Percentiles rank a stretch among this genome's conserved stretches.
Conservation (phyloP, 2,888 invertebrate genomes). For the Petrophora chlorosata region DNA sequence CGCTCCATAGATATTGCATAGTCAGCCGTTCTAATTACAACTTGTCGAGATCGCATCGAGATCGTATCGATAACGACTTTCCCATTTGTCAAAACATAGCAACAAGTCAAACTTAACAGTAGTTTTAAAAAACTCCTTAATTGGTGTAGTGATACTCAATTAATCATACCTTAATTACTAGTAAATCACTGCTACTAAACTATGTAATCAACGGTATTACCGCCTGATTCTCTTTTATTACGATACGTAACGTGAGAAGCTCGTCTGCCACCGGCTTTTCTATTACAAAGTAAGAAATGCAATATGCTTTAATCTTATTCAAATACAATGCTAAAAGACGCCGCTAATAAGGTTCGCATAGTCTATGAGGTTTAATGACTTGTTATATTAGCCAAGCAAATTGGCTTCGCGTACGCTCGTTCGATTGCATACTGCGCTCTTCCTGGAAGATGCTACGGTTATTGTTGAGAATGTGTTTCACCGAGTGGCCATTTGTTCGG, state of each 20-base stretch:
- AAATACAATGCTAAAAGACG: slow-evolving; percentile 41
- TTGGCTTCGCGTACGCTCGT: slow-evolving; percentile 31
- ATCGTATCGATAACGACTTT: slow-evolving; percentile 50
- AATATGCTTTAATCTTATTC: slow-evolving; percentile 33
- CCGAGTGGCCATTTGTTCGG: slow-evolving; percentile 13
- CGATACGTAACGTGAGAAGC: slow-evolving; percentile 15
- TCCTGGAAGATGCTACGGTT: slow-evolving; percentile 21
- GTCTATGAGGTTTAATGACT: slow-evolving; percentile 38
- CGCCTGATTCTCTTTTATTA: slow-evolving; percentile 17
- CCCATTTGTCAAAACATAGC: slow-evolving; percentile 58
- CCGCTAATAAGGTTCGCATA: slow-evolving; percentile 32
- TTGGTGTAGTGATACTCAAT: slow-evolving; percentile 42
- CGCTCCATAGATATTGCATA: slow-evolving; percentile 65
- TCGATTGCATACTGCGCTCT: slow-evolving; percentile 26
- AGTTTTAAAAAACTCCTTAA: slow-evolving; percentile 40
- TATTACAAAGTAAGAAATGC: slow-evolving; percentile 34
- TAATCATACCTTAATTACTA: slow-evolving; percentile 44
- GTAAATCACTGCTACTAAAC: slow-evolving; percentile 32
- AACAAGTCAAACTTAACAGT: slow-evolving; percentile 23
- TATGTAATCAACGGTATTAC: slow-evolving; percentile 20
- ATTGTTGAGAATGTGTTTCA: slow-evolving; percentile 20
- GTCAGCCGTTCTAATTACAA: slow-evolving; percentile 67
- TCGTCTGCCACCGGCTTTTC: slow-evolving; percentile 12
- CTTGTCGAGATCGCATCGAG: slow-evolving; percentile 50
- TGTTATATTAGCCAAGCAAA: slow-evolving; percentile 41